Evolutionary conservation across 2,888 invertebrate genomes (phyloP), one percentile per base, ranked within the genome.

Genomic region (Eretmocerus hayati): DNA sequence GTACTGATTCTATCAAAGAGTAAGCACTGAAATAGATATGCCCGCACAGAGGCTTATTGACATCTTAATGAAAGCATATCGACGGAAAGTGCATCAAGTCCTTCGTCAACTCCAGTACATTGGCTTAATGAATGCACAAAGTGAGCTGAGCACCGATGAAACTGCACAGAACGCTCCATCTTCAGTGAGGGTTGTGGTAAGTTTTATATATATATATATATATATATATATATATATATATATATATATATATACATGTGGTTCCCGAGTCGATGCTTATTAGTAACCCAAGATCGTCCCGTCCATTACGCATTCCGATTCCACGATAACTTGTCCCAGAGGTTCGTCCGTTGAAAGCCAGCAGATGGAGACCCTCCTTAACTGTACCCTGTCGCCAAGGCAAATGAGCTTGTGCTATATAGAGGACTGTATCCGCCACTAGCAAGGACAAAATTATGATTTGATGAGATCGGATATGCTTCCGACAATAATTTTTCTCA

Each of bases 231-330:
- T 43, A 33, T 18, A 16, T 4, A 5, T 4, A 32, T n/a, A 19
- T 22, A 41, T 41, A 38, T 3, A 21, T 5, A 35, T 1, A 22
- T 9, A 32, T 22, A 23, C 5, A n/a, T n/a, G n/a, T n/a, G n/a
- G n/a, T n/a, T n/a, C n/a, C n/a, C n/a, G n/a, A 56, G 57, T 53
- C 56, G 56, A 55, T 59, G 56, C 65, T 67, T 63, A 67, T 69
- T 67, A 67, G 66, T 65, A 69, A 66, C 56, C 67, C 60, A 56
- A 56, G 59, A 61, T 61, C 64, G 67, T 69, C 49, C 57, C 59
- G 59, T 62, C 65, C 62, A 69, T 70, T 68, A 68, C 60, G 65
- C 64, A 69, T 67, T 68, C 64, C 64, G 64, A 69, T 67, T 67
- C 56, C 59, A 57, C 63, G 67, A 68, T 69, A 67, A 67, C 62